Evolutionary conservation across 1,140 invertebrate species (phyloP), one percentile per base, ranked within the genome.

Genomic region (Caenorhabditis elegans): DNA sequence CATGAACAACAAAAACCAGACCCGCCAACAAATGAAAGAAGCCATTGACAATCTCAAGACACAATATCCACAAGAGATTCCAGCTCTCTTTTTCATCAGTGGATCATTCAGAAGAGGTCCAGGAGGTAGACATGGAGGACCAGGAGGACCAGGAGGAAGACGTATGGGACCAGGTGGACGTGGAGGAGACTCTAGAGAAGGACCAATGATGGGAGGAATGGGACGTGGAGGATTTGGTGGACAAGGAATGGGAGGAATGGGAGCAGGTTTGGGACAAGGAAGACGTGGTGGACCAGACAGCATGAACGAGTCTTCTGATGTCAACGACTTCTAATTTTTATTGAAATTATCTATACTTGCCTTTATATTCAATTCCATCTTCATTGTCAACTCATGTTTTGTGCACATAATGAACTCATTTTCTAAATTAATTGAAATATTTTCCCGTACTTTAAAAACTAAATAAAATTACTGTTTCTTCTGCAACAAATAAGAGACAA

Each of bases 361-460:
- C 60, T 39, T 17, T 34, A 43, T 43, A 5, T 34, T 5, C 15
- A 53, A 17, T 65, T 36, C 28, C 28, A 34, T 19, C 31, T 22
- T 43, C 6, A 43, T 43, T 43, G 5, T 43, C 31, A 26, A 34
- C 31, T 4, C 8, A 22, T 70, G 4, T 60, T 70, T 70, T 70
- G 60, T 70, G 60, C 60, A 70, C 60, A 70, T 70, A 70, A 70
- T 70, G 60, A 70, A 70, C 26, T 70, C 11, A n/a, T 34, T 34
- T 34, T 65, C 19, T 15, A 26, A 11, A 8, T 55, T 55, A 6
- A 26, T 26, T 2, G 51, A 5, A 8, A 5, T 8, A 15, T 43
- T 43, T 43, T 43, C 15, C 39, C 39, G 5, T 43, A 8, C 26
- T 55, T 24, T 11, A 13, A 55, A 11, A 26, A 6, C 1, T n/a